phyloP scores from a whole-genome alignment of 1,140 invertebrate genomes.

The Bombus pyrosoma region DNA sequence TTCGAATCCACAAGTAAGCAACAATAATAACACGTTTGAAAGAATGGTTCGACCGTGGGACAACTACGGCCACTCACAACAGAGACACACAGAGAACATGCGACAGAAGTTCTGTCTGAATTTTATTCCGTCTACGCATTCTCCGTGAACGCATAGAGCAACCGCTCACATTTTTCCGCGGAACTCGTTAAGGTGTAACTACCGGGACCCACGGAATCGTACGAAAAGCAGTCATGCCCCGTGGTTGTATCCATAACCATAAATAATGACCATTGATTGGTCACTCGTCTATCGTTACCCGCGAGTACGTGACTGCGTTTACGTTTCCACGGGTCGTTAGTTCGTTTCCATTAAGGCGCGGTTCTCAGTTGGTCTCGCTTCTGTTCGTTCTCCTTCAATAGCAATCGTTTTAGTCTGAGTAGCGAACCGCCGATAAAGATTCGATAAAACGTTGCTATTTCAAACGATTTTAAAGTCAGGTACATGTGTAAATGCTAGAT shows the following conservation, averaged over 20 bases:
- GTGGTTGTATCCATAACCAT: conserved; percentile 59
- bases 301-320: conserved; percentile 78
- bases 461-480: background rate
- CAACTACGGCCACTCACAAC: background rate
- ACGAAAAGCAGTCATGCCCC: conserved; percentile 62
- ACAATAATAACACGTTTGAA: conserved; percentile 25
- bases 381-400: conserved; percentile 58
- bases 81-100: background rate
- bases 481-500: conserved; percentile 8
- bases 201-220: conserved; percentile 25
- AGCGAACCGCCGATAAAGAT: background rate
- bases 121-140: conserved; percentile 6
- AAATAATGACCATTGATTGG: conserved; percentile 79
- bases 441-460: conserved; percentile 4
- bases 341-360: conserved; percentile 79
- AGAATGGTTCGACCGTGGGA: conserved; percentile 36
- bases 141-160: background rate
- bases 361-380: conserved; percentile 63
- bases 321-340: conserved; percentile 79
- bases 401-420: conserved; percentile 30
- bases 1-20: background rate
- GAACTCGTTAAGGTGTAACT: conserved; percentile 56
- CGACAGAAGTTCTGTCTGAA: background rate
- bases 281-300: conserved; percentile 78
- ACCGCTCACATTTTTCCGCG: conserved; percentile 38